Evolutionary conservation across 2,888 invertebrate species (phyloP), one percentile per base, ranked within the genome.

Genomic region (Plagodis pulveraria): DNA sequence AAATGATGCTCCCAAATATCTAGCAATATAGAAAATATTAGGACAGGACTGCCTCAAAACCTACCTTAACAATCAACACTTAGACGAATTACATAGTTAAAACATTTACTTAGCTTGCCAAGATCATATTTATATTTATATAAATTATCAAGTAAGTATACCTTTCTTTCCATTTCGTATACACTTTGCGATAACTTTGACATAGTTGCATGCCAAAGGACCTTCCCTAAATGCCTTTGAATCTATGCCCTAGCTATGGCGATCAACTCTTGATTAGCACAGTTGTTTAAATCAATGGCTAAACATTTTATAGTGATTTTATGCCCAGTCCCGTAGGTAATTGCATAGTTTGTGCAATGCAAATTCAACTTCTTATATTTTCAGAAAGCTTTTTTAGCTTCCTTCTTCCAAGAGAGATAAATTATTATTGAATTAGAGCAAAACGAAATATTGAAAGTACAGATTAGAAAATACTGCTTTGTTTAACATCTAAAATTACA

Each of bases 111-210:
- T 59, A 63, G 56, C 62, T 56, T 64, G 50, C 60, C 63, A 66
- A 61, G 59, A 65, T 56, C 52, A 61, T 49, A 56, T 61, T 42
- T 49, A 52, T 55, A 59, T 65, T 58, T 51, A 60, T 58, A 65
- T 67, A 65, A 61, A 57, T 63, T 60, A 62, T 58, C 50, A 64
- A 67, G 69, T 69, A 64, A 65, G 69, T 69, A 69, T 69, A 69
- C 69, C 64, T 67, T 59, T 67, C 67, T 53, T 69, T 69, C 61
- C 69, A 66, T 56, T 61, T 69, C 69, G 69, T 69, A 69, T 69
- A 69, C 69, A 64, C 66, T 57, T 62, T 57, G 57, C 59, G 56
- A 61, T 61, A 50, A 42, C 61, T 57, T 43, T 53, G 63, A 59
- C 68, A 64, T 55, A 55, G 46, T 50, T 52, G 49, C 59, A 66